Percentiles rank a stretch among this genome's conserved stretches.
Evolutionary conservation across 1,140 invertebrate genomes (phyloP).

Genomic region (Leptonema lineaticorne): DNA sequence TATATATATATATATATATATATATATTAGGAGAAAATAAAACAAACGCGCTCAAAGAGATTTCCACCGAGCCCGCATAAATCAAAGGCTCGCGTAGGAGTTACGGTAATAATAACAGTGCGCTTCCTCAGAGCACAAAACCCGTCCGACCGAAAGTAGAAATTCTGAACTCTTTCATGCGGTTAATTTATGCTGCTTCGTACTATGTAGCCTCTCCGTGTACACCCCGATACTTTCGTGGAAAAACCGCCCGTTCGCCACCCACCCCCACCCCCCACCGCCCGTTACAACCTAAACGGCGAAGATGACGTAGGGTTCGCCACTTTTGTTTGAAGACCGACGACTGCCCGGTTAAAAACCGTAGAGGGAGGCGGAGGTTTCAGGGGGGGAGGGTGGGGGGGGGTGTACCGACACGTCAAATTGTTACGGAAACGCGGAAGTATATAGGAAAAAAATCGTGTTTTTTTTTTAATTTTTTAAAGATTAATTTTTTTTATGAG

Average conservation of each 20-base stretch:
- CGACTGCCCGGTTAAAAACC: constrained; percentile 20
- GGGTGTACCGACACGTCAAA: too few relatives aligned
- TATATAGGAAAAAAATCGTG: too few relatives aligned
- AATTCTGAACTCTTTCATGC: constrained; percentile 41
- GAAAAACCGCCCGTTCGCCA: too few relatives aligned
- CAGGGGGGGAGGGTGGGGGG: too few relatives aligned
- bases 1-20: not conserved
- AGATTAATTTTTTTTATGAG: too few relatives aligned
- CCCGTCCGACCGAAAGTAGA: constrained; percentile 37
- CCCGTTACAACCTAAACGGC: not conserved
- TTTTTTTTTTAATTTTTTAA: too few relatives aligned
- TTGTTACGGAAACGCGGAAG: too few relatives aligned
- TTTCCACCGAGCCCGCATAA: constrained; percentile 27
- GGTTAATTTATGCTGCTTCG: constrained; percentile 40
- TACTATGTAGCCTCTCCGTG: too few relatives aligned
- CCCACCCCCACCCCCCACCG: not conserved
- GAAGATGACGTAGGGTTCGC: not conserved
- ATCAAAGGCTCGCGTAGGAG: constrained; percentile 26
- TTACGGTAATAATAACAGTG: constrained; percentile 32
- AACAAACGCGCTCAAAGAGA: constrained; percentile 24
- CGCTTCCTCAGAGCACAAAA: constrained; percentile 38
- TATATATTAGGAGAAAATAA: too few relatives aligned
- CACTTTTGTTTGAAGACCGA: constrained; percentile 31
- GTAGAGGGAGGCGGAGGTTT: too few relatives aligned
- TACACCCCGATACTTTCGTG: too few relatives aligned